These are phyloP conservation scores for Epinotia bilunana DNA, from an alignment of 2,888 invertebrate genomes.

Conservation along the genomic window DNA sequence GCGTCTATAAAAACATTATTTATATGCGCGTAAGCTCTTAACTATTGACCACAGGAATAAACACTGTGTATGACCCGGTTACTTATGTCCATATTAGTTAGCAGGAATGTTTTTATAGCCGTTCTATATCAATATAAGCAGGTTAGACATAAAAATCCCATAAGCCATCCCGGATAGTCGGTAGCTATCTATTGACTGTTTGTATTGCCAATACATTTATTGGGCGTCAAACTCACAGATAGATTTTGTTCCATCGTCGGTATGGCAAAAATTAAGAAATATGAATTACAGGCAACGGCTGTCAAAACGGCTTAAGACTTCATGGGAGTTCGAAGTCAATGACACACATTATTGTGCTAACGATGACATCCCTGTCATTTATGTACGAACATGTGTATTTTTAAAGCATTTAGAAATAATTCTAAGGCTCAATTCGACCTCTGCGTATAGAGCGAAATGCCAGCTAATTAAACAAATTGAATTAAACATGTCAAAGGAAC, in stretches of 20 bases:
- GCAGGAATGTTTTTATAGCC: neutral
- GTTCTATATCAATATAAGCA: neutral
- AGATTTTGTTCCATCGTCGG: too few species aligned
- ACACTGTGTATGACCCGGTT: too few species aligned
- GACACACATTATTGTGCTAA: neutral
- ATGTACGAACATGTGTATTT: constrained; percentile 13
- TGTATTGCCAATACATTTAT: too few species aligned
- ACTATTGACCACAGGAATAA: too few species aligned
- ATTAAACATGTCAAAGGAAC: constrained; percentile 50
- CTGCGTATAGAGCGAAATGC: constrained; percentile 43
- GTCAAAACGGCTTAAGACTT: neutral
- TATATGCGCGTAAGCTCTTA: too few species aligned
- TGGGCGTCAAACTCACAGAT: too few species aligned
- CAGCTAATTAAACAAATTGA: constrained; percentile 65
- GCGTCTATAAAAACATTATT: too few species aligned
- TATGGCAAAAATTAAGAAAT: too few species aligned
- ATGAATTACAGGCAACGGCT: too few species aligned
- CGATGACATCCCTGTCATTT: neutral
- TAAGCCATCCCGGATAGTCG: neutral
- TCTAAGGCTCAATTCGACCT: constrained; percentile 18
- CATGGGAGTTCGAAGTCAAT: neutral
- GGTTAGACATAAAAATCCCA: neutral
- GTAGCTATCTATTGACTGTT: too few species aligned
- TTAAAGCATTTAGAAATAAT: constrained; percentile 27
- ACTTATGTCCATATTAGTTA: too few species aligned